Conservation (phyloP, 2,113 vertebrate genomes). For the Baryphthengus martii region DNA sequence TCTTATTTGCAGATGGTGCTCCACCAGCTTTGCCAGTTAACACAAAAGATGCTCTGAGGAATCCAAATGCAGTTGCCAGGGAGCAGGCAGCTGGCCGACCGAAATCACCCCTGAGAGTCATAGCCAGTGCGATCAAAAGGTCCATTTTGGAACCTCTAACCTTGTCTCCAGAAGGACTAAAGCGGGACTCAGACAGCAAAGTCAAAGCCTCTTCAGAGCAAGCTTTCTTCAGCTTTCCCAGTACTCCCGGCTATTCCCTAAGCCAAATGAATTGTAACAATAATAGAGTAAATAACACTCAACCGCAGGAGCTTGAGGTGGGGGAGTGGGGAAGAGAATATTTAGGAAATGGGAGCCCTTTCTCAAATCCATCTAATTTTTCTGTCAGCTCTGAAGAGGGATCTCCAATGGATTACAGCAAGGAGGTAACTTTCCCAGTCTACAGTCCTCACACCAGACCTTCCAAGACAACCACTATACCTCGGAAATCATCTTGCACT, state of each 20-base stretch:
- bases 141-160: conserved; percentile 62
- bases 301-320: neutral
- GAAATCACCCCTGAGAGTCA: conserved; percentile 65
- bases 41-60: neutral
- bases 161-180: conserved; percentile 36
- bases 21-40: neutral
- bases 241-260: neutral
- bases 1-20: neutral
- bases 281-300: neutral
- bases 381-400: neutral
- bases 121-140: conserved; percentile 66
- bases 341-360: neutral
- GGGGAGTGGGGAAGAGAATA: neutral
- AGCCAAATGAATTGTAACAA: conserved; percentile 52
- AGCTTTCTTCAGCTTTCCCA: conserved; percentile 2
- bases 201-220: conserved; percentile 35
- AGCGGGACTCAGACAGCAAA: conserved; percentile 9
- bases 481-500: neutral
- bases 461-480: neutral
- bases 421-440: neutral
- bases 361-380: neutral
- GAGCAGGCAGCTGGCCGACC: neutral
- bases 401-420: neutral
- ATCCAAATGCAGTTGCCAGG: neutral
- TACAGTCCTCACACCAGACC: conserved; percentile 9